phyloP scores from a whole-genome alignment of 2,113 vertebrate species.

The Perca flavescens region DNA sequence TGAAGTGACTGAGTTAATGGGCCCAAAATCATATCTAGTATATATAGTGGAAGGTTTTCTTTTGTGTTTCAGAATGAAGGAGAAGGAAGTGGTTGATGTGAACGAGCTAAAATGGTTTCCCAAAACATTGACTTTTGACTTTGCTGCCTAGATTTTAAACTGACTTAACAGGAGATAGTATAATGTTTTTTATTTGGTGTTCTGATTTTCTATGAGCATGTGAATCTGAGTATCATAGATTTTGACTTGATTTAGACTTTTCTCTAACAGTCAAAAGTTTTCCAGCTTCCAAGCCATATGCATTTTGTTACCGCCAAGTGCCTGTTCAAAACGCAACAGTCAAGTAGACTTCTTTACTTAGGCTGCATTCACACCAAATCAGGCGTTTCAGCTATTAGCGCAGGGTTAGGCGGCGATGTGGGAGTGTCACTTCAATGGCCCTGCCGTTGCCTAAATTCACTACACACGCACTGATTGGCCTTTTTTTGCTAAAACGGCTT shows the following conservation, averaged over 20 bases:
- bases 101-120: conserved; percentile 31
- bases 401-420: no score
- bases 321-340: conserved; percentile 65
- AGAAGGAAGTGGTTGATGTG: conserved; percentile 46
- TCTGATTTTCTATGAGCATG: background rate
- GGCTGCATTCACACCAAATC: no score
- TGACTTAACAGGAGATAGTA: background rate
- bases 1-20: conserved; percentile 1
- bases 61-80: conserved; percentile 7
- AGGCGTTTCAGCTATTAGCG: no score
- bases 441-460: no score
- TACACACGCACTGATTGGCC: no score
- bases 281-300: conserved; percentile 36
- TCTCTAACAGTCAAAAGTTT: conserved; percentile 42
- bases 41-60: background rate
- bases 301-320: conserved; percentile 71
- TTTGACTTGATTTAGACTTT: background rate
- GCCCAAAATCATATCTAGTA: background rate
- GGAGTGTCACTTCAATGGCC: no score
- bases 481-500: no score
- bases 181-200: background rate
- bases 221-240: background rate
- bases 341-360: conserved; percentile 17
- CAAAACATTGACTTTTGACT: background rate
- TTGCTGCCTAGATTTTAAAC: conserved; percentile 21